Base-by-base conservation (phyloP, 1,140 invertebrate genomes). In the Arctopsyche grandis region DNA sequence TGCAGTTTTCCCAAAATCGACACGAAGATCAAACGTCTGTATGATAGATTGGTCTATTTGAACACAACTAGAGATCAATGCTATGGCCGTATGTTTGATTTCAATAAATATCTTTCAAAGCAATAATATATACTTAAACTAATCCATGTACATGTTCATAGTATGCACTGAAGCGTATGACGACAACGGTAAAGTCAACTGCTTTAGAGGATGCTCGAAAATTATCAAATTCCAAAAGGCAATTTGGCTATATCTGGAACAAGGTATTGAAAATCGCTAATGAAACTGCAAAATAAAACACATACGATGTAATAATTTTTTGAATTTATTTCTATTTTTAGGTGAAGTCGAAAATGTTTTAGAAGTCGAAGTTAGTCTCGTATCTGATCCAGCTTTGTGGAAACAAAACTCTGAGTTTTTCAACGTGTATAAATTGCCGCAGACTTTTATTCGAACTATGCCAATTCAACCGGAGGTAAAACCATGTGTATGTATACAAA, bases 141-240 rank as follows among this genome's bases (percentile, higher is more conserved):
- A 60, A 46, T 14, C 58, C 10, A 63, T 21, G 22, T 69, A 38
- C 9, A 69, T 69, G 7, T 60, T n/a, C n/a, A 10, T 56, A 82
- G 81, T 78, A 24, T 82, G 81, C 60, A 48, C 48, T 1, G 81
- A 82, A 44, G 75, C 78, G 3, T 82, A 80, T 19, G 46, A 38
- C 16, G 63, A 69, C 5, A 46, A 75, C 21, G 52, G 24, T 38
- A 74, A 60, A 52, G 12, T 69, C 7, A 24, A 76, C 24, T 82
- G 81, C 58, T 56, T 78, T 21, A 76, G 48, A 12, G 81, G 81
- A 63, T 82, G 81, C 44, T 78, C 70, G 7, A 78, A 80, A 66
- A 82, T 82, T 78, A 48, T 80, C 19, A 75, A 80, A 38, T 56
- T 82, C 9, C 81, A 82, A 63, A 82, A 80, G 46, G 81, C 79